phyloP scores from a whole-genome alignment of 2,888 invertebrate species.

The Andricus quercusramuli region DNA sequence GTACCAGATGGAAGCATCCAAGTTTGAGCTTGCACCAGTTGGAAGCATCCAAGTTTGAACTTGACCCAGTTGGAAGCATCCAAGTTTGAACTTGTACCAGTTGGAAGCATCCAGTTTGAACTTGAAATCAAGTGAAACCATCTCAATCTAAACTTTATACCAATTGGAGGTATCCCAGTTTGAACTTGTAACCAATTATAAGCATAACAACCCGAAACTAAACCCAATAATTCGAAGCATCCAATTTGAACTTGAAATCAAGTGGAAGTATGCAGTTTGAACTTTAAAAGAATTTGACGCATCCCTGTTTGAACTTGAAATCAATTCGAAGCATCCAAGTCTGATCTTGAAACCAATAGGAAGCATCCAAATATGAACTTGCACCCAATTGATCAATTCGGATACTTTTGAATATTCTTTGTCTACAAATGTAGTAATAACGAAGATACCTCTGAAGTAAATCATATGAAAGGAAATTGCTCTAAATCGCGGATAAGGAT shows the following conservation, averaged over 20 bases:
- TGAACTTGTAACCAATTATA: not conserved
- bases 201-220: not conserved
- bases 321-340: no score
- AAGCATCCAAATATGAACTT: not conserved
- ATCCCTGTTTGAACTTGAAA: no score
- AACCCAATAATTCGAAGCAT: no score
- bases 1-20: no score
- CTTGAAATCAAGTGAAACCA: not conserved
- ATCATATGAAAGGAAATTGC: not conserved
- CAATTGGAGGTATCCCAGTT: not conserved
- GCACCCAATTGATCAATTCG: not conserved
- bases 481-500: constrained; percentile 35
- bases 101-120: not conserved
- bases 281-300: no score
- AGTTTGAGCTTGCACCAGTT: not conserved
- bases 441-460: not conserved
- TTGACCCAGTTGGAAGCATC: not conserved
- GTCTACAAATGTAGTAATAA: not conserved
- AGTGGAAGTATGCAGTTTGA: not conserved
- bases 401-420: not conserved
- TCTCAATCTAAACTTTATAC: no score
- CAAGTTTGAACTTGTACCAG: not conserved
- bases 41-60: not conserved
- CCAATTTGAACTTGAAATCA: no score
- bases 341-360: no score